Base-by-base conservation (phyloP, 2,113 vertebrate species). In the human region DNA sequence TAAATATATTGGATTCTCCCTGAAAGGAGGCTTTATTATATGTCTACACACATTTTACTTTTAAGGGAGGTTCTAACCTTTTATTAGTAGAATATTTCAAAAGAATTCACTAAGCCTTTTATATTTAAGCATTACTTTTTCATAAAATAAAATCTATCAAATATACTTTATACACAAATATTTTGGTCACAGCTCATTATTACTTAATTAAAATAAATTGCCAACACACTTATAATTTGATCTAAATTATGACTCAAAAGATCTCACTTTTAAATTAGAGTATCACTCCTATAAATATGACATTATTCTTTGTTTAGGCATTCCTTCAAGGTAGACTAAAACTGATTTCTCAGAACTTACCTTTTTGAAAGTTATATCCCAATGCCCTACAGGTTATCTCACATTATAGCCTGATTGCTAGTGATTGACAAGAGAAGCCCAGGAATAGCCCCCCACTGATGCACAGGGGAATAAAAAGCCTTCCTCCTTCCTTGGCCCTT, bases 161-260 rank as follows among this genome's bases (percentile, higher is more conserved):
- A 66, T n/a, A 72, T 45, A 75, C 22, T 95, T 87, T 70, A 52
- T 2, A 30, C 8, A 52, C 55, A 76, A 93, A 92, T 94, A 92
- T 70, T 86, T 80, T 93, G 50, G 43, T 80, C 52, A 40, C 35
- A 91, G 55, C 38, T 68, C 68, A 87, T 70, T 48, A 75, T 72
- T 88, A n/a, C 5, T 72, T 89, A 85, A 59, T 83, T 43, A 35
- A 89, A 96, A 95, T 52, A 82, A n/a, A 82, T 0, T 61, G 16
- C 43, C 68, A 89, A 52, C 12, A 86, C 35, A 83, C 27, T 79
- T 14, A 50, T 85, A 80, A 80, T 92, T 86, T 94, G 20, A 94
- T 91, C 61, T 92, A 94, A 91, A 85, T 45, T 70, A 8, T 92
- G 75, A 68, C 80, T 87, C 45, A 94, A 97, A 96, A 57, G n/a